Percentiles rank a stretch among this genome's conserved stretches.
Conservation (phyloP, 2,797 vertebrate genomes). For the Falco novaeseelandiae region DNA sequence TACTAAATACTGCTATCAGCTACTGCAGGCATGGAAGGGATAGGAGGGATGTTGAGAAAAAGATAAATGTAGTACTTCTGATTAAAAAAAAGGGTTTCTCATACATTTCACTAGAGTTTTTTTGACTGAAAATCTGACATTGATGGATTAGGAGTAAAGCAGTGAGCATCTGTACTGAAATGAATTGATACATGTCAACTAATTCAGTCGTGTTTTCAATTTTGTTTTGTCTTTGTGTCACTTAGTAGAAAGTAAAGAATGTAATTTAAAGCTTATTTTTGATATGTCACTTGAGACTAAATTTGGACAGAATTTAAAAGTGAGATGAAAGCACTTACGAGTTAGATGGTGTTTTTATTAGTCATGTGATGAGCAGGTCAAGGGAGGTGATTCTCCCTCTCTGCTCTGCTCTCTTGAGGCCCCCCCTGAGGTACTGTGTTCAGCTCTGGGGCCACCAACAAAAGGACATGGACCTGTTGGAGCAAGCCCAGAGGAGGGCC, state of each 20-base stretch:
- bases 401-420: too few relatives aligned
- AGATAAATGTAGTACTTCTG: neutral
- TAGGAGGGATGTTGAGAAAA: neutral
- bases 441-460: too few relatives aligned
- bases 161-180: neutral
- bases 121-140: neutral
- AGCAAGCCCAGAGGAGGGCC: too few relatives aligned
- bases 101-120: neutral
- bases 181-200: neutral
- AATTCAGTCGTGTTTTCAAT: neutral
- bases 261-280: neutral
- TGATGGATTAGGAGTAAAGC: neutral
- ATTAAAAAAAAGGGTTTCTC: neutral
- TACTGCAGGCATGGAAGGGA: neutral
- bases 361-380: too few relatives aligned
- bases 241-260: neutral
- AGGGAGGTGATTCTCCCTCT: too few relatives aligned
- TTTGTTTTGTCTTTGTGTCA: neutral
- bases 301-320: neutral
- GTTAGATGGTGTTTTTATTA: neutral
- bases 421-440: too few relatives aligned
- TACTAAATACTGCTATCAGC: neutral
- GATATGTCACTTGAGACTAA: neutral
- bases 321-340: neutral
- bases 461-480: too few relatives aligned